Percentiles rank a stretch among this genome's conserved stretches.
Evolutionary conservation across 2,797 vertebrate genomes (phyloP).

Genomic region (Acanthurus tractus): DNA sequence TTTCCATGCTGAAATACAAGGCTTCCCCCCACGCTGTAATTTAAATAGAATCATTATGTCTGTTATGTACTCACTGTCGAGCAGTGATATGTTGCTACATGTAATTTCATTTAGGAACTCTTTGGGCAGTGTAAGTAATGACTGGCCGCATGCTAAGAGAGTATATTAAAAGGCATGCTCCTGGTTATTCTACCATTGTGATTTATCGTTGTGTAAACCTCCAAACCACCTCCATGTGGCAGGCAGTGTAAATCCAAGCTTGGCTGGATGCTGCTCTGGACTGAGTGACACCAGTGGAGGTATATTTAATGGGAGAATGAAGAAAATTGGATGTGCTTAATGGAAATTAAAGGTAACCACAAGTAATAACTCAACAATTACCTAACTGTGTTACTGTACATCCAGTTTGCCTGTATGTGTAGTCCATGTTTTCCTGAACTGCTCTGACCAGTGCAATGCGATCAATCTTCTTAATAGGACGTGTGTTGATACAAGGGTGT

Average conservation of each 20-base stretch:
- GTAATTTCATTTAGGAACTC: conserved; percentile 54
- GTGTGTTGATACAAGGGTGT: conserved; percentile 28
- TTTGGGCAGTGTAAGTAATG: conserved; percentile 41
- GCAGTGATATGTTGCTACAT: conserved; percentile 35
- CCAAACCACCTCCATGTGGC: conserved; percentile 39
- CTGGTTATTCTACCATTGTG: conserved; percentile 40
- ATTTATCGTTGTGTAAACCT: conserved; percentile 56
- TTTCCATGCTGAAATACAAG: conserved; percentile 42
- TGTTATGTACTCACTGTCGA: conserved; percentile 40
- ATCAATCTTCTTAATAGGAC: conserved; percentile 42
- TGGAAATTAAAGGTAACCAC: conserved; percentile 53
- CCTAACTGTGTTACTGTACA: conserved; percentile 17
- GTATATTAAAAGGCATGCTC: conserved; percentile 22
- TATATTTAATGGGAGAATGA: conserved; percentile 29
- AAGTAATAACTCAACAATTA: conserved; percentile 48
- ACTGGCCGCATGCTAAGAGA: conserved; percentile 25
- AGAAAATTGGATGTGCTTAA: conserved; percentile 37
- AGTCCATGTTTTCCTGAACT: conserved; percentile 27
- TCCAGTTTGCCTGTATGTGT: conserved; percentile 15
- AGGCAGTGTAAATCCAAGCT: conserved; percentile 53
- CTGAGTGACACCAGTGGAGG: conserved; percentile 41
- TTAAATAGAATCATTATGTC: conserved; percentile 43
- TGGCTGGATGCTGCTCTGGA: conserved; percentile 45
- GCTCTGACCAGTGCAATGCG: conserved; percentile 18
- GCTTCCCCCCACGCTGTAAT: conserved; percentile 12